Evolutionary conservation across 2,888 invertebrate genomes (phyloP), one percentile per base, ranked within the genome.

Genomic region (Chymomyza caudatula): DNA sequence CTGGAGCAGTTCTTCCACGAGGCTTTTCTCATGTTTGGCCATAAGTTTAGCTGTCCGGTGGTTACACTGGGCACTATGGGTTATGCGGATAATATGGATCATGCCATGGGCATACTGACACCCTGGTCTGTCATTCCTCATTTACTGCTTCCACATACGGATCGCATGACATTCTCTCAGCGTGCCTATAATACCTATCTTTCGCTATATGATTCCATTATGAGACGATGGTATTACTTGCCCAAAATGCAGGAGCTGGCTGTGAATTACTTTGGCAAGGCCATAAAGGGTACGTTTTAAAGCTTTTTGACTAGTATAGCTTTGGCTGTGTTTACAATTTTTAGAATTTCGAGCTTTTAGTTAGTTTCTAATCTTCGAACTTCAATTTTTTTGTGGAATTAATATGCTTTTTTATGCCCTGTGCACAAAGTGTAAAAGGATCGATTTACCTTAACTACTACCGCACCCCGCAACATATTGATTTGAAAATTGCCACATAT

Each of bases 1-100:
- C 65, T 90, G 61, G 91, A 91, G 62, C 90, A 91, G 60, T 91
- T 91, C 71, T 90, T 91, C 59, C 90, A 90, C 65, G 91, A 91
- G 69, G 90, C 91, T 6, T 89, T 91, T 60, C 85, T 91, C 1
- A 90, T 91, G 84, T 89, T 91, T 64, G 90, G 89, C 3, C 87
- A 89, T 55, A 90, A 91, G 71, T 90, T 90, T 64, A 87, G 89
- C 11, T 90, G 90, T 25, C 91, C 91, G 0, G 77, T 91, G 13
- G 88, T 91, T 0, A 89, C 91, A 0, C 81, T 90, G 51, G 90
- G 90, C 54, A 90, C 90, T 2, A 89, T 90, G 88, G 90, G 91
- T 52, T 89, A 90, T 77, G 89, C 91, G 0, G 90, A 90, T 47
- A 89, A 89, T 67, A 90, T 90, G 88, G 90, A 90, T 66, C 85